Base-by-base conservation (phyloP, 2,888 invertebrate genomes). In the Synanthedon tipuliformis region DNA sequence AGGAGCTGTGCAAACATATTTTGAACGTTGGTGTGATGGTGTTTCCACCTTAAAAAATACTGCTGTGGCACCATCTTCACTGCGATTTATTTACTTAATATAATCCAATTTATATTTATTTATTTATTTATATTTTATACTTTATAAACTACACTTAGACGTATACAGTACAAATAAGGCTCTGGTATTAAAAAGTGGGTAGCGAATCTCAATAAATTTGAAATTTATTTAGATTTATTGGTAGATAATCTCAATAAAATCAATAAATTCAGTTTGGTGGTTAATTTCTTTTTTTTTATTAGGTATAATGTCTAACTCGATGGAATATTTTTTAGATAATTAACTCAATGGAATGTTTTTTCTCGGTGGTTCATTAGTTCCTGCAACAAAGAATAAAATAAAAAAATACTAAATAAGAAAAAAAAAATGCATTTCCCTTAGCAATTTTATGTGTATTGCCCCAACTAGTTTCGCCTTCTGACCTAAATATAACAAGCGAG, bases 11-110 rank as follows among this genome's bases (percentile, higher is more conserved):
- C 94, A 83, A 95, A 95, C 92, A 95, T 95, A 40, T 92, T 94
- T 88, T 95, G 95, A 61, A 96, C 89, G 78, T 96, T 96, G 61
- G 93, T 93, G 81, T 95, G 95, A 83, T 96, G 96, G 81, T 96
- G 95, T 73, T 95, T 96, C 96, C 96, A 96, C 81, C 95, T 88
- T 65, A 96, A 88, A 76, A 96, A 96, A 88, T 96, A 96, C 83
- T 96, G 95, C 84, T 96, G 96, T 53, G 94, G 93, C 86, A 92
- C 89, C 93, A 94, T 94, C 55, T 65, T 78, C 62, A 59, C 57
- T 48, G 5, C 23, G 10, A 34, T 34, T 34, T 34, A 34, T 34
- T 10, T 34, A 34, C 10, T 15, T 15, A 45, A 45, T 50, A 16
- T 13, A 5, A 48, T 13, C 15, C 5, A 16, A 49, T 23, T 49